phyloP scores from a whole-genome alignment of 2,797 vertebrate species.

The Acipenser transmontanus region DNA sequence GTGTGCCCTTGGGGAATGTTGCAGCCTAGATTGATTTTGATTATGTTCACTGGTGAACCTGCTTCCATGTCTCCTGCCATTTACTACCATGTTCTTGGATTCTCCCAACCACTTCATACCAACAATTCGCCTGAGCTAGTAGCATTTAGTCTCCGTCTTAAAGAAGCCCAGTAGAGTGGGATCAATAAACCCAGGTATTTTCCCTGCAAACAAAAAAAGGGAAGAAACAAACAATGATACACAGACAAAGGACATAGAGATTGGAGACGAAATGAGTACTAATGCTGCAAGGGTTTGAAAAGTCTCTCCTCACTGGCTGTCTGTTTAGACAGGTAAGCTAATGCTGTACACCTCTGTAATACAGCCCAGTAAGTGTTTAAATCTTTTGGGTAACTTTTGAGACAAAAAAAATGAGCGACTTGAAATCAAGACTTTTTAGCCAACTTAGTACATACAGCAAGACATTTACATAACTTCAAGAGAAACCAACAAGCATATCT shows the following conservation, averaged over 20 bases:
- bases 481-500: no score
- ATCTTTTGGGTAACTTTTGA: no score
- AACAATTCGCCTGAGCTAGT: conserved; percentile 82
- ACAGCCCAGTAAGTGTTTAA: no score
- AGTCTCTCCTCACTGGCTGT: no score
- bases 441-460: no score
- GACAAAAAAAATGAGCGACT: no score
- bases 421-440: no score
- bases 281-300: no score
- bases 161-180: conserved; percentile 58
- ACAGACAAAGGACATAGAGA: not conserved
- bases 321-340: no score
- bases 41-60: conserved; percentile 77
- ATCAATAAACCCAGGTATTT: conserved; percentile 51
- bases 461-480: no score
- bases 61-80: conserved; percentile 90
- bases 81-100: conserved; percentile 98
- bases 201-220: conserved; percentile 41
- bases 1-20: conserved; percentile 64
- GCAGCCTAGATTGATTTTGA: conserved; percentile 62
- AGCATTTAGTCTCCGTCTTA: conserved; percentile 88
- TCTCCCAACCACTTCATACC: conserved; percentile 97
- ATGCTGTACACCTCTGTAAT: no score
- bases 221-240: conserved; percentile 26
- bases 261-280: no score